These are phyloP conservation scores for Tamias sibiricus DNA, from an alignment of 2,113 vertebrate species.

Conservation along the genomic window DNA sequence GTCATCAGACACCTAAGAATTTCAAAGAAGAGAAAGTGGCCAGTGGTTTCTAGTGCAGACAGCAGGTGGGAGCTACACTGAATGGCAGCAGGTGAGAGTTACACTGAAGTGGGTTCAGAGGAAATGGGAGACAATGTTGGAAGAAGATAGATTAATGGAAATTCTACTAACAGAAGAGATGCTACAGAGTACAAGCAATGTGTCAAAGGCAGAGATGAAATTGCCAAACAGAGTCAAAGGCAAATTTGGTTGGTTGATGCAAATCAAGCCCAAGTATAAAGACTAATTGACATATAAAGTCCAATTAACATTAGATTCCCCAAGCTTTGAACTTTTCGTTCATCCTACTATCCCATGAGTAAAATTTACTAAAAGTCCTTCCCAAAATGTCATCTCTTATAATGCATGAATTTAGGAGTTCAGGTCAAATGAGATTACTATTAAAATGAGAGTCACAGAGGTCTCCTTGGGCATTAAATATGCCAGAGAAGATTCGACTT, in stretches of 20 bases:
- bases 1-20: background rate
- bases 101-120: background rate
- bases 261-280: background rate
- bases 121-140: background rate
- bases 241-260: background rate
- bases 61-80: background rate
- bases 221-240: background rate
- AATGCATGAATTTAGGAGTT: conserved; percentile 24
- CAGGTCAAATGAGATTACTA: conserved; percentile 36
- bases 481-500: background rate
- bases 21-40: background rate
- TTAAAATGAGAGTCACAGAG: conserved; percentile 47
- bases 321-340: background rate
- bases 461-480: conserved; percentile 40
- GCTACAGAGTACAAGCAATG: background rate
- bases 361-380: conserved; percentile 41
- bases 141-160: background rate
- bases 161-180: background rate
- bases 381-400: background rate
- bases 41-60: background rate
- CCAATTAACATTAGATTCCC: background rate
- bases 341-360: background rate
- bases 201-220: background rate
- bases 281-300: background rate
- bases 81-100: background rate